Percentiles rank a stretch among this genome's conserved stretches.
Conservation (phyloP, 1,140 invertebrate genomes). For the Pogonomyrmex californicus region DNA sequence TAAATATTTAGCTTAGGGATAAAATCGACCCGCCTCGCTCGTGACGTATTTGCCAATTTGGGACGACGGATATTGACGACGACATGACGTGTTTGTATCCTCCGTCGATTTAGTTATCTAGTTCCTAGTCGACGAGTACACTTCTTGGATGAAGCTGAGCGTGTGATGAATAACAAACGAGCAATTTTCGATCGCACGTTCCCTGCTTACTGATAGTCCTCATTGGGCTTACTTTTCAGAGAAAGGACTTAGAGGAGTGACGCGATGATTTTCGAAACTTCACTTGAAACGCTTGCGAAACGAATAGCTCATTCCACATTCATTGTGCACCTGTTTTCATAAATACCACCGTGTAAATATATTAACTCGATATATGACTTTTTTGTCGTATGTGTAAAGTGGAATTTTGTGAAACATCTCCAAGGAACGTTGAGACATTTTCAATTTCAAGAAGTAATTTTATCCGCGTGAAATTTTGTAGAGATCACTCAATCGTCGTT, state of each 20-base stretch:
- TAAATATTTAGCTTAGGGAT: not conserved
- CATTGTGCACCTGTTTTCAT: not conserved
- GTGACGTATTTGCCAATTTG: not conserved
- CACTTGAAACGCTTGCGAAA: constrained; percentile 28
- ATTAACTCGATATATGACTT: not conserved
- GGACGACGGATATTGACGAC: not conserved
- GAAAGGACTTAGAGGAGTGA: constrained; percentile 43
- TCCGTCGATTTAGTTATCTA: constrained; percentile 40
- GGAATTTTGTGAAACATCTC: not conserved
- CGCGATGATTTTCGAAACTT: constrained; percentile 46
- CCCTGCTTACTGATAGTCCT: constrained; percentile 44
- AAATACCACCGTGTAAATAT: constrained; percentile 2
- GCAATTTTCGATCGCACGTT: constrained; percentile 54
- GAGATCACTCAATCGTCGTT: not conserved
- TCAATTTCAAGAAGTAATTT: not conserved
- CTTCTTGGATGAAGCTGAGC: constrained; percentile 25
- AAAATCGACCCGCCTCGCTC: not conserved
- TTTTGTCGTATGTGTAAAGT: not conserved
- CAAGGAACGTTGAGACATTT: not conserved
- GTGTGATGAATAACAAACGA: constrained; percentile 46
- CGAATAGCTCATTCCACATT: constrained; percentile 9
- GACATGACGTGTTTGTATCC: constrained; percentile 17
- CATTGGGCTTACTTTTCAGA: constrained; percentile 38
- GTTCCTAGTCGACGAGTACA: constrained; percentile 29
- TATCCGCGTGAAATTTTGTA: not conserved